phyloP scores from a whole-genome alignment of 2,888 invertebrate species.

The Xestia rhomboidea region DNA sequence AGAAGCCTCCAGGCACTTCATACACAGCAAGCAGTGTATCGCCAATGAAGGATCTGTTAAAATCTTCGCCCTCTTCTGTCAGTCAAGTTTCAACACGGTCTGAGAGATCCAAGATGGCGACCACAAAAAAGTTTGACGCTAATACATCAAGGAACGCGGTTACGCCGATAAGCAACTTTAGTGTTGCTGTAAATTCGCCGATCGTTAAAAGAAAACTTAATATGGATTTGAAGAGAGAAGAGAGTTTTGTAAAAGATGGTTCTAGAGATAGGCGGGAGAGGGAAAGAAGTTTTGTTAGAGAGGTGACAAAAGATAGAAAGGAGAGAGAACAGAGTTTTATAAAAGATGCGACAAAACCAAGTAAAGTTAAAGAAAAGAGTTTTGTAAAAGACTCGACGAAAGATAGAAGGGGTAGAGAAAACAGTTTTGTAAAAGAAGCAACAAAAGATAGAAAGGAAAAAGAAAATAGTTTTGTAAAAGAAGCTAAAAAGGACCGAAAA shows the following conservation, averaged over 20 bases:
- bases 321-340: slow-evolving; percentile 49
- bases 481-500: slow-evolving; percentile 43
- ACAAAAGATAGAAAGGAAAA: slow-evolving; percentile 44
- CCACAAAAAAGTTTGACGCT: slow-evolving; percentile 57
- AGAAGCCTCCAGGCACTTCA: slow-evolving; percentile 70
- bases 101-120: slow-evolving; percentile 57
- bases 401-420: slow-evolving; percentile 52
- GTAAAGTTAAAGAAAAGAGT: slow-evolving; percentile 18
- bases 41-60: slow-evolving; percentile 81
- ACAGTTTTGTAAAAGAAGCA: slow-evolving; percentile 44
- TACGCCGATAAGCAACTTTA: slow-evolving; percentile 65
- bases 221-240: slow-evolving; percentile 58
- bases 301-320: slow-evolving; percentile 24
- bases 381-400: slow-evolving; percentile 28
- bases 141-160: slow-evolving; percentile 60
- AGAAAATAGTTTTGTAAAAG: slow-evolving; percentile 45
- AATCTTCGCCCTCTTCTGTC: slow-evolving; percentile 79
- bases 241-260: slow-evolving; percentile 48
- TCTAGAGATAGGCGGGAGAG: background rate
- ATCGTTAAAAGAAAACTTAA: slow-evolving; percentile 73
- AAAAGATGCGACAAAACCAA: slow-evolving; percentile 13
- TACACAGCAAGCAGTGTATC: slow-evolving; percentile 70
- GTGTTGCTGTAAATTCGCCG: slow-evolving; percentile 84
- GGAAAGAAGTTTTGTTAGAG: slow-evolving; percentile 20
- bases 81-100: slow-evolving; percentile 69